A percentile compares a stretch with the other conserved stretches of the same genome.
These are phyloP conservation scores for Pithys albifrons DNA, from an alignment of 2,113 vertebrate genomes.

Conservation along the genomic window DNA sequence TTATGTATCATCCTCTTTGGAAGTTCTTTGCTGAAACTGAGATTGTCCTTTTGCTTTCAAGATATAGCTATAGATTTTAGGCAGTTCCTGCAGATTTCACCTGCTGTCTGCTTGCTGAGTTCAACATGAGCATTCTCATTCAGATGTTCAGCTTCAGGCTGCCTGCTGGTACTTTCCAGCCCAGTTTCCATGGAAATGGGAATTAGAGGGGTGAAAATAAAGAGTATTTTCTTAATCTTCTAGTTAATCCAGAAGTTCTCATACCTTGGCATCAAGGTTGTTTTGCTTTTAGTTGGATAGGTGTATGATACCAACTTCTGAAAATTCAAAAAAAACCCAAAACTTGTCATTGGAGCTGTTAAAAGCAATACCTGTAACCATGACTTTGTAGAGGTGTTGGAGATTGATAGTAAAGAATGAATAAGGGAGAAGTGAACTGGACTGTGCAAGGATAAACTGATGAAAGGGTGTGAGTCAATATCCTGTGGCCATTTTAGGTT, in stretches of 20 bases:
- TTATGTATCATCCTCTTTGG: neutral
- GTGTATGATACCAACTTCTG: neutral
- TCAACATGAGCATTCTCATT: slow-evolving; percentile 45
- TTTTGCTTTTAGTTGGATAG: neutral
- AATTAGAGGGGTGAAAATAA: slow-evolving; percentile 52
- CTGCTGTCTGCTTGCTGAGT: slow-evolving; percentile 59
- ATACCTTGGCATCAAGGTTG: neutral
- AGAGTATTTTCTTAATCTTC: slow-evolving; percentile 51
- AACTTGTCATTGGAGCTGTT: neutral
- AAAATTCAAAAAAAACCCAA: neutral
- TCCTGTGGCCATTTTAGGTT: neutral
- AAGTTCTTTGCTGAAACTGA: neutral
- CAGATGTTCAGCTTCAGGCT: slow-evolving; percentile 62
- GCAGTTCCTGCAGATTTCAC: slow-evolving; percentile 37
- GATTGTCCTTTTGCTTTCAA: slow-evolving; percentile 28
- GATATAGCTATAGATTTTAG: slow-evolving; percentile 14
- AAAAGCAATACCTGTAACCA: neutral
- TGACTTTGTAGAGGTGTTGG: neutral
- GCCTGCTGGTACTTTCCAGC: slow-evolving; percentile 58
- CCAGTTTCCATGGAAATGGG: slow-evolving; percentile 67
- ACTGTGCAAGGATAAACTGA: neutral
- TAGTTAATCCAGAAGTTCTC: slow-evolving; percentile 47
- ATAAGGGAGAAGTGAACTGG: neutral
- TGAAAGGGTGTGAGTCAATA: neutral
- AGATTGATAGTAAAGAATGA: neutral